phyloP scores from a whole-genome alignment of 2,888 invertebrate genomes.

The Eutolmus rufibarbis region DNA sequence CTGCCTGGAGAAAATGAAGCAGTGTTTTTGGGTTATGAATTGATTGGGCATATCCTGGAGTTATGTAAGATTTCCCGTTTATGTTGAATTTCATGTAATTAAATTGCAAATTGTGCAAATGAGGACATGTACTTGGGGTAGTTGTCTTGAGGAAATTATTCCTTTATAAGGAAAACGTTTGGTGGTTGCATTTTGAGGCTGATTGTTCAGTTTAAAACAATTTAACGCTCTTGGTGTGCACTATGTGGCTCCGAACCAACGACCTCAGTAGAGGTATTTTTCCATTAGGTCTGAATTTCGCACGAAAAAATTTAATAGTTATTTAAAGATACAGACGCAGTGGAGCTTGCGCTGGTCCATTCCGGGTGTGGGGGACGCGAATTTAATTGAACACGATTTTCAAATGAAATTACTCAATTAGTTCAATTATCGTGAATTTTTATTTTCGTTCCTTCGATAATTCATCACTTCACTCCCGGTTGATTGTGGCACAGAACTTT shows the following conservation, averaged over 20 bases:
- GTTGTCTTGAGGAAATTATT: not conserved
- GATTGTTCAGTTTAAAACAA: not conserved
- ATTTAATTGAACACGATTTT: constrained; percentile 52
- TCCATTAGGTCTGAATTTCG: not conserved
- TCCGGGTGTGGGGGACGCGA: not conserved
- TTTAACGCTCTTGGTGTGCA: not conserved
- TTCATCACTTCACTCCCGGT: constrained; percentile 44
- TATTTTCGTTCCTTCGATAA: constrained; percentile 49
- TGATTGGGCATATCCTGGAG: not conserved
- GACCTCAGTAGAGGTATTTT: not conserved
- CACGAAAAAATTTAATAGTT: not conserved
- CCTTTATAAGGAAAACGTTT: not conserved
- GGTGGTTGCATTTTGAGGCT: not conserved
- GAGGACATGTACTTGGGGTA: not conserved
- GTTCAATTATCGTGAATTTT: constrained; percentile 57
- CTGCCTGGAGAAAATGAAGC: not conserved
- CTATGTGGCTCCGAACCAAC: not conserved
- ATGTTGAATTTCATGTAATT: not conserved
- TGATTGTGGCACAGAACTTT: not conserved
- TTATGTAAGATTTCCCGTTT: constrained; percentile 2
- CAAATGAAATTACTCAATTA: constrained; percentile 58
- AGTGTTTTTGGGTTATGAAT: not conserved
- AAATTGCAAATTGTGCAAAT: not conserved
- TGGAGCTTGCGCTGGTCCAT: not conserved
- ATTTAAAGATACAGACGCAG: not conserved